Evolutionary conservation across 2,888 invertebrate species (phyloP).

Genomic region (Agrilus cyanescens): DNA sequence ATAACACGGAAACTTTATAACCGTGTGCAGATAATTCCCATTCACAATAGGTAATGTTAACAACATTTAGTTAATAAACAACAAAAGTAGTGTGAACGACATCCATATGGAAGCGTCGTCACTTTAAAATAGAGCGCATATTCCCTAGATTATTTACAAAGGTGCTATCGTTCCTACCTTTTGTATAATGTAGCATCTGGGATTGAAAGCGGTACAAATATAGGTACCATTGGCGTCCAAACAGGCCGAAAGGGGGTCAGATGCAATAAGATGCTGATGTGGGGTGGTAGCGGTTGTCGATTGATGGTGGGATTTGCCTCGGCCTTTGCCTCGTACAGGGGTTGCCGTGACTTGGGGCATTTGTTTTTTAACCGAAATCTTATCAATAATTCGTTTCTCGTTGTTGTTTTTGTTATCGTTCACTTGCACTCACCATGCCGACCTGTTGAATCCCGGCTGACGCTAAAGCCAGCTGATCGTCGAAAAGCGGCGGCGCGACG

Average conservation of each 20-base stretch:
- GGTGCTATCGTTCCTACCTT: slow-evolving; percentile 38
- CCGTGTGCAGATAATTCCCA: too few relatives aligned
- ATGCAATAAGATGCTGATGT: slow-evolving; percentile 3
- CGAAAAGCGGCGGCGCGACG: slow-evolving; percentile 23
- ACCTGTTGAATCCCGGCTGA: slow-evolving; percentile 38
- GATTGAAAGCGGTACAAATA: slow-evolving; percentile 50
- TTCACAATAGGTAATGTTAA: too few relatives aligned
- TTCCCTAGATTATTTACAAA: too few relatives aligned
- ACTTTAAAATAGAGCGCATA: too few relatives aligned
- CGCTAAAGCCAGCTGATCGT: slow-evolving; percentile 26
- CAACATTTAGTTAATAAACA: too few relatives aligned
- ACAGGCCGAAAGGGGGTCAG: slow-evolving; percentile 36
- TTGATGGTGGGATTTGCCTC: slow-evolving; percentile 22
- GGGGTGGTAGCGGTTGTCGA: slow-evolving; percentile 5
- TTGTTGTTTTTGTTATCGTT: slow-evolving; percentile 20
- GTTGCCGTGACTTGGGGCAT: slow-evolving; percentile 28
- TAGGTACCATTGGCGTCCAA: slow-evolving; percentile 46
- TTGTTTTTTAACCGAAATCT: slow-evolving; percentile 26
- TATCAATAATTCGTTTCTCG: slow-evolving; percentile 34
- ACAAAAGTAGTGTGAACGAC: too few relatives aligned
- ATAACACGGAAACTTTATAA: too few relatives aligned
- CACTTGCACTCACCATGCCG: slow-evolving; percentile 34
- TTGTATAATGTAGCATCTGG: slow-evolving; percentile 51
- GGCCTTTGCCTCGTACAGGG: slow-evolving; percentile 22
- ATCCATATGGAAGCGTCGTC: slow-evolving; percentile 9